phyloP scores from a whole-genome alignment of 1,140 invertebrate species.

The Zaprionus vittiger region DNA sequence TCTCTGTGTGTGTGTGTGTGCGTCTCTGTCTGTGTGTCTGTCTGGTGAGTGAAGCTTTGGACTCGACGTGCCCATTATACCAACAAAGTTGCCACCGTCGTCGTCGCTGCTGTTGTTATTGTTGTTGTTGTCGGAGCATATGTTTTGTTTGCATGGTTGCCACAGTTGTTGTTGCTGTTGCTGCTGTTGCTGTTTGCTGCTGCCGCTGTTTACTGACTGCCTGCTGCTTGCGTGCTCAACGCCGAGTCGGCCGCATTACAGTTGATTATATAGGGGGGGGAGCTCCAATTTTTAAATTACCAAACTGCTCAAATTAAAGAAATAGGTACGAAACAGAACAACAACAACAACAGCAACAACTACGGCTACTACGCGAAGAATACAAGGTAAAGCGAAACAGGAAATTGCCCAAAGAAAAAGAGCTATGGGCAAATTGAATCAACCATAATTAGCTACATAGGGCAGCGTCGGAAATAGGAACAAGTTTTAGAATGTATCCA shows the following conservation, averaged over 20 bases:
- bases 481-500: not conserved
- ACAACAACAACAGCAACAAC: not conserved
- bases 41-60: constrained; percentile 59
- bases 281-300: constrained; percentile 74
- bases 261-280: constrained; percentile 66
- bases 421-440: constrained; percentile 46
- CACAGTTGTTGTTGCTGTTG: constrained; percentile 27
- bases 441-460: constrained; percentile 42
- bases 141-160: constrained; percentile 50
- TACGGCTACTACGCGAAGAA: constrained; percentile 4
- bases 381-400: constrained; percentile 51
- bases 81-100: constrained; percentile 22
- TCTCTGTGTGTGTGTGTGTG: not conserved
- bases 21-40: constrained; percentile 43
- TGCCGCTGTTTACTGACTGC: constrained; percentile 46
- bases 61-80: constrained; percentile 45
- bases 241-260: constrained; percentile 74
- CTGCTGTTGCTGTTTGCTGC: constrained; percentile 38
- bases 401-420: constrained; percentile 54
- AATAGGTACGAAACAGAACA: constrained; percentile 48
- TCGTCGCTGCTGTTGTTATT: constrained; percentile 23
- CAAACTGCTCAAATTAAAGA: constrained; percentile 77
- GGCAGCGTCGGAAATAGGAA: not conserved
- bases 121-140: constrained; percentile 54
- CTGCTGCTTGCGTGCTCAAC: constrained; percentile 69